A percentile compares a stretch with the other conserved stretches of the same genome.
Evolutionary conservation across 2,888 invertebrate species (phyloP).

Genomic region (Lysandra coridon): DNA sequence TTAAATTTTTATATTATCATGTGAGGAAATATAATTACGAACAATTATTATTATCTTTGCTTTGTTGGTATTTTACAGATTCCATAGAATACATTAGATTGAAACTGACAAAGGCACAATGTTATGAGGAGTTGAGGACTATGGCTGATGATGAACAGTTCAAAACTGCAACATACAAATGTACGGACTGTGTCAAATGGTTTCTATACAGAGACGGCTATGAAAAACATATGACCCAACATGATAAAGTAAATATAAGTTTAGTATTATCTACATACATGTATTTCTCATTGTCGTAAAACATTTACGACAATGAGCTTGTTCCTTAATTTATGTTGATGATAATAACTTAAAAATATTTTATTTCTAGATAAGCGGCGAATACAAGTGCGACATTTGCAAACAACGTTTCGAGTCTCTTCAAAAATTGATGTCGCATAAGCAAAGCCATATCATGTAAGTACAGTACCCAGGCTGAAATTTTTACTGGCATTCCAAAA

Average conservation of each 20-base stretch:
- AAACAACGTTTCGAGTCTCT: neutral
- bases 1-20: too few species aligned
- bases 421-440: neutral
- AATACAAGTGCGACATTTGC: conserved; percentile 22
- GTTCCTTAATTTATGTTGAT: too few species aligned
- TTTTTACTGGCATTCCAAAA: too few species aligned
- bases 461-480: neutral
- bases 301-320: too few species aligned
- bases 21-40: too few species aligned
- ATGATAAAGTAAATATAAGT: conserved; percentile 42
- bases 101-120: conserved; percentile 52
- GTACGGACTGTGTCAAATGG: conserved; percentile 58
- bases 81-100: conserved; percentile 1
- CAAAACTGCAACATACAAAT: conserved; percentile 50
- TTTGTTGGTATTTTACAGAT: neutral
- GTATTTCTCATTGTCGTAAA: too few species aligned
- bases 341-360: neutral
- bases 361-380: conserved; percentile 20
- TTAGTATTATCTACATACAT: too few species aligned
- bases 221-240: conserved; percentile 60
- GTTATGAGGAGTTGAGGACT: conserved; percentile 51
- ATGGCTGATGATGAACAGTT: conserved; percentile 50
- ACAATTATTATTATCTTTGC: too few species aligned
- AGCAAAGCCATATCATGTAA: neutral
- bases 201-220: conserved; percentile 57